These are phyloP conservation scores for Colletes latitarsis DNA, from an alignment of 1,140 invertebrate genomes.

Conservation along the genomic window DNA sequence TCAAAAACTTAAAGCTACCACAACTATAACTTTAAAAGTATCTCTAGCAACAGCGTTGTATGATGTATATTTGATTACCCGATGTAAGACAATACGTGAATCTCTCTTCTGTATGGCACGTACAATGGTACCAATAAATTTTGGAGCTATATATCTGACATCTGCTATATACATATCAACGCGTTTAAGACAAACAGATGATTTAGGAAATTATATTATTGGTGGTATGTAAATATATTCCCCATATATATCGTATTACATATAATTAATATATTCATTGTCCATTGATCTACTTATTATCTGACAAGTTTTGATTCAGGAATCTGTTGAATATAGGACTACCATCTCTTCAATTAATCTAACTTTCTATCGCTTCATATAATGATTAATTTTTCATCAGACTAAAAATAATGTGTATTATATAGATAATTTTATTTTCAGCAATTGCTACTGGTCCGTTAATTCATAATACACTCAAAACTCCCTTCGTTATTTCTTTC, in stretches of 20 bases:
- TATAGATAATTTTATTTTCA: conserved; percentile 14
- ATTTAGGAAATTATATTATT: conserved; percentile 75
- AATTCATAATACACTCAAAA: background rate
- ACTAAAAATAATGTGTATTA: background rate
- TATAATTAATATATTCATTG: background rate
- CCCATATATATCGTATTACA: background rate
- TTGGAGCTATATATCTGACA: conserved; percentile 84
- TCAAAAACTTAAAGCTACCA: conserved; percentile 83
- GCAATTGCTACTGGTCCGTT: background rate
- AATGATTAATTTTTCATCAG: background rate
- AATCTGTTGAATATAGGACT: background rate
- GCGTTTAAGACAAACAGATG: conserved; percentile 85
- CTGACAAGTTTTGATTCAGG: background rate
- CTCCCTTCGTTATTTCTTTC: background rate
- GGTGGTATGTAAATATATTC: conserved; percentile 63
- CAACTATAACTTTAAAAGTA: conserved; percentile 76
- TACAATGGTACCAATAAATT: conserved; percentile 84
- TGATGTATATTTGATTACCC: conserved; percentile 84
- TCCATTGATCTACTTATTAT: background rate
- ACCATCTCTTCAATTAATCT: background rate
- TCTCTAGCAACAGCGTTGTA: conserved; percentile 46
- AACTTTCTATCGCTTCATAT: too few species aligned
- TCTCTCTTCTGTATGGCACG: too few species aligned
- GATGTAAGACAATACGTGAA: too few species aligned
- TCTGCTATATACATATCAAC: conserved; percentile 82